These are phyloP conservation scores for Lethenteron reissneri DNA, from an alignment of 2,113 vertebrate species.

Conservation along the genomic window DNA sequence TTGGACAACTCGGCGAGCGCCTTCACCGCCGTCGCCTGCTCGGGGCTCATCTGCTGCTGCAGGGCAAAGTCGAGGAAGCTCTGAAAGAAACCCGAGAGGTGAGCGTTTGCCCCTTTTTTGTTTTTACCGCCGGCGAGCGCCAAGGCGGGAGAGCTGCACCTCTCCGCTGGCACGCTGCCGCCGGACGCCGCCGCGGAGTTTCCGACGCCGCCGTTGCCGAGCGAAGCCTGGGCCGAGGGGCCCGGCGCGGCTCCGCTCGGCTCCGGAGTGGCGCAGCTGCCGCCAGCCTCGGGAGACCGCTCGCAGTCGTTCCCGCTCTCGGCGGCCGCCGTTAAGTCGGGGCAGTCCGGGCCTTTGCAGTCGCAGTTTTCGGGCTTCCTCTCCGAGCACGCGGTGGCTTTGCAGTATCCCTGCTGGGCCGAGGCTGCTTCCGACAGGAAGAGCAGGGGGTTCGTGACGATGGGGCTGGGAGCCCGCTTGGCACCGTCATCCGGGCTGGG, in stretches of 20 bases:
- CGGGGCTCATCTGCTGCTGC: background rate
- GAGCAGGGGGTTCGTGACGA: background rate
- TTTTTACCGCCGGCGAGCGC: background rate
- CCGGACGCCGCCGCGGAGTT: background rate
- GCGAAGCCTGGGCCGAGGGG: background rate
- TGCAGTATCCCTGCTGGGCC: no score
- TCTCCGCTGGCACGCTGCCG: no score
- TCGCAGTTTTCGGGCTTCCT: background rate
- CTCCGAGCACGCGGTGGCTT: no score
- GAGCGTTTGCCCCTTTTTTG: background rate
- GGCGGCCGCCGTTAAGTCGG: background rate
- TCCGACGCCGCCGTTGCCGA: background rate
- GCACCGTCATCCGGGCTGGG: background rate
- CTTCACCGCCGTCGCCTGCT: background rate
- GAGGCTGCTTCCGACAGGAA: background rate
- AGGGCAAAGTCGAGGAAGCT: slow-evolving; percentile 5
- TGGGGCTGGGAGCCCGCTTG: background rate
- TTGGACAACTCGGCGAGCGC: slow-evolving; percentile 4
- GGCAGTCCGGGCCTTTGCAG: slow-evolving; percentile 3
- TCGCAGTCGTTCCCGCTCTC: background rate
- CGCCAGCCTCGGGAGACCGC: background rate
- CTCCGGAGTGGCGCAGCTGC: background rate
- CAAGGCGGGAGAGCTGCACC: no score
- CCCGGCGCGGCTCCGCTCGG: background rate
- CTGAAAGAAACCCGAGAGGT: background rate